Conservation (phyloP, 2,113 vertebrate genomes). For the Eublepharis macularius region DNA sequence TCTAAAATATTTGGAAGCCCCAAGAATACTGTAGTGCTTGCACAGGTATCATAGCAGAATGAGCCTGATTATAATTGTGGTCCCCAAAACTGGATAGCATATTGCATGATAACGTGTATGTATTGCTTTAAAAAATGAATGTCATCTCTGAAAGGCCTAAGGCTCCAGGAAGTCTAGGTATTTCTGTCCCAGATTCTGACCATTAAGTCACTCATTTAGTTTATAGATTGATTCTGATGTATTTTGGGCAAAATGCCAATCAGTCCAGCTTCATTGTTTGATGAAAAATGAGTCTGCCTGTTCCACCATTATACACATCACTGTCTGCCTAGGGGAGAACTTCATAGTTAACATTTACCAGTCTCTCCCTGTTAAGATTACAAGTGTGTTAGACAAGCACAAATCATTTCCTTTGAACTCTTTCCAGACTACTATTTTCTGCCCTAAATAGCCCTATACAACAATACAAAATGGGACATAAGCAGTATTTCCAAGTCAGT, state of each 20-base stretch:
- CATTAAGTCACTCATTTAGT: conserved; percentile 5
- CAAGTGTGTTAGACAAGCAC: neutral
- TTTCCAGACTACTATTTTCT: neutral
- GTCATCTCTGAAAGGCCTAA: neutral
- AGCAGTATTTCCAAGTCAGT: neutral
- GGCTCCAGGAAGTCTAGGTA: conserved; percentile 3
- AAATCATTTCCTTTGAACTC: neutral
- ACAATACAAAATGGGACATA: neutral
- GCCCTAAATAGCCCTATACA: neutral
- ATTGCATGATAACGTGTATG: neutral
- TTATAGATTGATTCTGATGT: conserved; percentile 27
- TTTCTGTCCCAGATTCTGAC: neutral
- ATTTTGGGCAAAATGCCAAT: neutral
- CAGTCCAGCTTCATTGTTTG: neutral
- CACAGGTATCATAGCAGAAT: neutral
- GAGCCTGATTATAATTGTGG: neutral
- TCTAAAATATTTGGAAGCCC: neutral
- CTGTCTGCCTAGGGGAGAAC: neutral
- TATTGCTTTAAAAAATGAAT: neutral
- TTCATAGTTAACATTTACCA: neutral
- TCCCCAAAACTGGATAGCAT: neutral
- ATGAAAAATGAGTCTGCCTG: neutral
- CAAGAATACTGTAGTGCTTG: neutral
- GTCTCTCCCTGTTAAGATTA: neutral
- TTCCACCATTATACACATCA: neutral